Conservation (phyloP, 2,888 invertebrate species). For the Melieria picta region DNA sequence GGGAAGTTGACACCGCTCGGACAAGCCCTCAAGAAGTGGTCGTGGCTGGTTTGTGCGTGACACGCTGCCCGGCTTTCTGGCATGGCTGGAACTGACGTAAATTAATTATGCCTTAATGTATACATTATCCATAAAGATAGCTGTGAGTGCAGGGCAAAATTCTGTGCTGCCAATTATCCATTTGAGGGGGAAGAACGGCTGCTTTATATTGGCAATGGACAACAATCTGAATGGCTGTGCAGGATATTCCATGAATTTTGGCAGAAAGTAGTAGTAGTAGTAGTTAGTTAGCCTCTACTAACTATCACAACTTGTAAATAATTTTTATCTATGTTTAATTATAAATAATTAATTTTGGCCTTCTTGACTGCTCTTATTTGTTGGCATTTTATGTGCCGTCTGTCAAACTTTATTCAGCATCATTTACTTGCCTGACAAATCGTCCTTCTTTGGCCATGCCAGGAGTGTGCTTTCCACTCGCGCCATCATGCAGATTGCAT, state of each 20-base stretch:
- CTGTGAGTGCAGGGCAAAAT: not conserved
- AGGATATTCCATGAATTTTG: too few species aligned
- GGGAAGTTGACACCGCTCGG: not conserved
- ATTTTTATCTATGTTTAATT: too few species aligned
- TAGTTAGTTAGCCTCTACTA: too few species aligned
- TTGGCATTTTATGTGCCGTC: too few species aligned
- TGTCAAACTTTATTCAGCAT: too few species aligned
- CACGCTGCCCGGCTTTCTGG: slow-evolving; percentile 26
- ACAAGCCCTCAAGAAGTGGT: not conserved
- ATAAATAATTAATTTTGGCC: too few species aligned
- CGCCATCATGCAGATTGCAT: slow-evolving; percentile 53
- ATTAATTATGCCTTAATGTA: slow-evolving; percentile 46
- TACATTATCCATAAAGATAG: not conserved
- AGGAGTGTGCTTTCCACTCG: not conserved
- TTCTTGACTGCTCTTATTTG: too few species aligned
- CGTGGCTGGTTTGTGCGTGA: not conserved
- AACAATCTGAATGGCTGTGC: too few species aligned
- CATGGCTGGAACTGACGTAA: slow-evolving; percentile 44
- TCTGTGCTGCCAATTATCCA: not conserved
- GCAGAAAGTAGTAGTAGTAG: too few species aligned
- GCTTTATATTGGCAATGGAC: not conserved
- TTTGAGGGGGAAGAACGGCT: not conserved
- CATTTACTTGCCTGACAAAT: too few species aligned
- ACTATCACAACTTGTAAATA: too few species aligned
- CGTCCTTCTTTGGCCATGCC: not conserved